Percentiles rank a stretch among this genome's conserved stretches.
Conservation (phyloP, 2,888 invertebrate genomes). For the Eubasilissa splendida region DNA sequence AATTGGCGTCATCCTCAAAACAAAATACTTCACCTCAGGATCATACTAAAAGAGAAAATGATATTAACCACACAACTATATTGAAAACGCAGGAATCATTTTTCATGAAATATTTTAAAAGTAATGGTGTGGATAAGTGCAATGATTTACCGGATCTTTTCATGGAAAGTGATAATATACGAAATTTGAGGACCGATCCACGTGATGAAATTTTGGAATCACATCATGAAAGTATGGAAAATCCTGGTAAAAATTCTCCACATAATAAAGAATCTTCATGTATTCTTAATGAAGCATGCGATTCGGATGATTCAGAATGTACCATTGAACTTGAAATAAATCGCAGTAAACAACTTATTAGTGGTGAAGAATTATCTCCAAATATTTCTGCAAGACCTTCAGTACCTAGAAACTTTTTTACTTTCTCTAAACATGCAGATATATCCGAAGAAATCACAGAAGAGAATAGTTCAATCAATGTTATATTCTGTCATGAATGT, state of each 20-base stretch:
- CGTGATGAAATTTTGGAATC: not conserved
- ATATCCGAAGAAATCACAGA: constrained; percentile 56
- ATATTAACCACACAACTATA: constrained; percentile 58
- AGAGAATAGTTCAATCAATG: constrained; percentile 1
- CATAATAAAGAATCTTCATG: constrained; percentile 57
- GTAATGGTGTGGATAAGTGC: not conserved
- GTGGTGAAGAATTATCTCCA: constrained; percentile 3
- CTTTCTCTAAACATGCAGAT: constrained; percentile 5
- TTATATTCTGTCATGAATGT: constrained; percentile 77
- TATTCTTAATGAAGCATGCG: constrained; percentile 65
- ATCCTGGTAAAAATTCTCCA: not conserved
- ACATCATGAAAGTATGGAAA: not conserved
- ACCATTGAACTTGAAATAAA: constrained; percentile 71
- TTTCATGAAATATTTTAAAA: constrained; percentile 67
- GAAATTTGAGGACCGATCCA: not conserved
- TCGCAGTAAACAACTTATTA: constrained; percentile 63
- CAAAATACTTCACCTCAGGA: not conserved
- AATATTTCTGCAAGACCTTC: constrained; percentile 27
- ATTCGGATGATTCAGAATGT: constrained; percentile 67
- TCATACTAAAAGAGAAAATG: constrained; percentile 32
- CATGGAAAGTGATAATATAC: constrained; percentile 31
- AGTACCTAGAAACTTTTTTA: constrained; percentile 30
- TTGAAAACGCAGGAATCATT: constrained; percentile 69
- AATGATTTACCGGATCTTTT: too few species aligned
- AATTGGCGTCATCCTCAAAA: constrained; percentile 1